Evolutionary conservation across 2,888 invertebrate species (phyloP), one percentile per base, ranked within the genome.

Genomic region (Chalcosyrphus nemorum): DNA sequence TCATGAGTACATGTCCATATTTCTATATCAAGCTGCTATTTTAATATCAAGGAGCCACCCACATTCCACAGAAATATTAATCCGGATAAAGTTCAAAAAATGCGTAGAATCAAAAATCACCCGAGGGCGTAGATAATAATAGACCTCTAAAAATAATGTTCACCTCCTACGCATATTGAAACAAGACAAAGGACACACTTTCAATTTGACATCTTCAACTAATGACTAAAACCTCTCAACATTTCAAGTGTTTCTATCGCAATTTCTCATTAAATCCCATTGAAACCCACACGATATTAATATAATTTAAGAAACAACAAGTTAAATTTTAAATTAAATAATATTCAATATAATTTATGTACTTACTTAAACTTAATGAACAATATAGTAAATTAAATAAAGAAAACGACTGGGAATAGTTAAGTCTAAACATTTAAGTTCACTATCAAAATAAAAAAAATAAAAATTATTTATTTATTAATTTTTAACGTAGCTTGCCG

Each of bases 331-430:
- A 19, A 65, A 47, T n/a, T 38, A 15, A 52, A 38, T 27, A 52
- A 50, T 50, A 32, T 71, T 17, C 15, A 13, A 17, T 24, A 11
- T 24, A 24, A 47, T 47, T 47, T 47, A 24, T 47, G 47, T 47
- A 43, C 17, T 13, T 24, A 35, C 11, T n/a, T 56, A 61, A 5
- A 54, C 17, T 29, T n/a, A 54, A 38, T 11, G 21, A 43, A 45
- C 15, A 56, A 19, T 17, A 38, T 41, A 56, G 11, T 15, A 2
- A 47, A 41, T 17, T 15, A 35, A 35, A 54, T 29, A 52, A 2
- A 21, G 43, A 59, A 65, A 52, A 32, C 68, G 82, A 78, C 78
- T 82, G 82, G 78, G 21, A 78, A 54, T 77, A 72, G 17, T 52
- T 43, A 56, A 71, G 43, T 43, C 21, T 61, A 56, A 54, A n/a